Evolutionary conservation across 2,888 invertebrate species (phyloP).

Genomic region (Nemoura dubitans): DNA sequence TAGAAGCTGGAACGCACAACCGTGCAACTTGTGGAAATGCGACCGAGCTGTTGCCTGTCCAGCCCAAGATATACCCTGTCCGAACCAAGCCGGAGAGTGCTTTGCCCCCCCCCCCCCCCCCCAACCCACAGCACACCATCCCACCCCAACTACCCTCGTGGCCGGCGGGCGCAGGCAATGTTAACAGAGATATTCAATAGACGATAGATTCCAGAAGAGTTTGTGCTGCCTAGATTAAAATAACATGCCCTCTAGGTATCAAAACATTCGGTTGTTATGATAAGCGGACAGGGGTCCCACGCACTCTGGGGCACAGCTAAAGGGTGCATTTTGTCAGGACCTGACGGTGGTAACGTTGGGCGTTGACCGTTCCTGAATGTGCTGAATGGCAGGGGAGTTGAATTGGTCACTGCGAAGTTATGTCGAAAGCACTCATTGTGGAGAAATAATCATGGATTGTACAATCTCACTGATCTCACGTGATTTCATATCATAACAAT

Average conservation of each 20-base stretch:
- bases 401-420: too few relatives aligned
- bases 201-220: constrained; percentile 7
- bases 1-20: too few relatives aligned
- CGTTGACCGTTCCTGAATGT: too few relatives aligned
- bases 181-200: background rate
- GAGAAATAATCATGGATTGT: too few relatives aligned
- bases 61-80: background rate
- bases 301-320: background rate
- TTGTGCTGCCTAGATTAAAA: constrained; percentile 3
- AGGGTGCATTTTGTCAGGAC: background rate
- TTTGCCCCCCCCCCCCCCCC: background rate
- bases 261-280: background rate
- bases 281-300: background rate
- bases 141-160: background rate
- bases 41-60: too few relatives aligned
- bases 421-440: too few relatives aligned
- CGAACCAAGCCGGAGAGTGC: background rate
- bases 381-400: too few relatives aligned
- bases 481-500: too few relatives aligned
- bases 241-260: background rate
- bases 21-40: too few relatives aligned
- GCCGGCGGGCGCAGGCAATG: background rate
- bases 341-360: too few relatives aligned
- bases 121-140: background rate
- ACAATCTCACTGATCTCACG: too few relatives aligned